A percentile compares a stretch with the other conserved stretches of the same genome.
phyloP scores from a whole-genome alignment of 2,797 vertebrate genomes.

The Novumbra hubbsi region DNA sequence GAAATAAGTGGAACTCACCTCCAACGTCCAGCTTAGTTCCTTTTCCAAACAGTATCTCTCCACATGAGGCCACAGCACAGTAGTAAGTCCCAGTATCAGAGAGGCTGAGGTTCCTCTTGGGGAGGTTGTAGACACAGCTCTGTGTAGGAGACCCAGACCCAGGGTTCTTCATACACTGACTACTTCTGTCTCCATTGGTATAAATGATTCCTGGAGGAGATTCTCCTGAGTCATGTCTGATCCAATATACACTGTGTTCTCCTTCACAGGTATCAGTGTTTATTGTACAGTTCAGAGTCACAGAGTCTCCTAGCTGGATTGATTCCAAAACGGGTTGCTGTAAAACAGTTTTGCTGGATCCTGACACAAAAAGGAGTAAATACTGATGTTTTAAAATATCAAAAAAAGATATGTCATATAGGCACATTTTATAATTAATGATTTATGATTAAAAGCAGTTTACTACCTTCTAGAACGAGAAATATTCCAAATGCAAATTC shows the following conservation, averaged over 20 bases:
- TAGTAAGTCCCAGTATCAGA: constrained; percentile 14
- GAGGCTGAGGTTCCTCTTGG: constrained; percentile 11
- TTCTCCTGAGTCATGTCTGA: constrained; percentile 5
- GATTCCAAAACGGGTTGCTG: background rate
- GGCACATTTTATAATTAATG: no score
- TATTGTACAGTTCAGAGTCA: background rate
- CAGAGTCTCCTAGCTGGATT: background rate
- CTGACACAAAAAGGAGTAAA: background rate
- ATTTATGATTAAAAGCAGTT: no score
- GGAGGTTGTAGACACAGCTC: constrained; percentile 16
- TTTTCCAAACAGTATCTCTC: background rate
- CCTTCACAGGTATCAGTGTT: background rate
- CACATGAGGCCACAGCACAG: constrained; percentile 14
- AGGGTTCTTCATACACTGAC: constrained; percentile 1
- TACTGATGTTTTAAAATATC: background rate
- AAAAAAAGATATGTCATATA: no score
- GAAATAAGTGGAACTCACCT: no score
- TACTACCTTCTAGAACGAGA: no score
- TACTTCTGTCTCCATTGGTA: constrained; percentile 4
- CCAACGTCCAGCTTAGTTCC: background rate
- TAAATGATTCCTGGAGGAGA: constrained; percentile 4
- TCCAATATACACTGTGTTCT: constrained; percentile 1
- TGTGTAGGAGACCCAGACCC: constrained; percentile 9
- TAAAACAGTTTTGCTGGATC: background rate
- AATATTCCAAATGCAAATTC: no score